Base-by-base conservation (phyloP, 2,113 vertebrate species). In the Rhynchopsitta pachyrhyncha region DNA sequence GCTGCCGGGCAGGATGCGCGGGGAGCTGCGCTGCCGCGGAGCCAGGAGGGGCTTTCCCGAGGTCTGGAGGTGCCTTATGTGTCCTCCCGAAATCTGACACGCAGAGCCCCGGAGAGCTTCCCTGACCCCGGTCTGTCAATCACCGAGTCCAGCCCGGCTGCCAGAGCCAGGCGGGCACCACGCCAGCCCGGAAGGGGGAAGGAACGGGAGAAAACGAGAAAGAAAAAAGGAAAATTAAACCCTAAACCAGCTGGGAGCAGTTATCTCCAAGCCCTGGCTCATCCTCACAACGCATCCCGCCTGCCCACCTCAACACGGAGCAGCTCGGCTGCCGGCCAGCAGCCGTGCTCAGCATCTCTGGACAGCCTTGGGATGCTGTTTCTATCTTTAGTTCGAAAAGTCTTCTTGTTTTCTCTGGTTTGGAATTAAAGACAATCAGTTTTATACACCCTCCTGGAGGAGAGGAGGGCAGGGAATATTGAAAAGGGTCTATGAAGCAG, bases 71-170 rank as follows among this genome's bases (percentile, higher is more conserved):
- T n/a, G 94, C 33, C 88, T 85, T 41, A 80, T 94, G 88, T 87
- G 86, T 71, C 86, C 64, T 86, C 52, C 68, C 62, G 97, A 95
- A 97, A 97, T 67, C 82, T 49, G 93, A 97, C 82, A 89, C 95
- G 73, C 70, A 9, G 64, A 52, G 93, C 76, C 70, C 84, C 79
- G 55, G 39, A 41, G 78, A 93, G 91, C 92, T 92, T 91, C 82
- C 64, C 69, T 97, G 96, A 97, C 95, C 97, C 94, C 71, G 91
- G n/a, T 42, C 89, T 97, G 96, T 96, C 97, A 97, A 93, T 96
- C 97, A 96, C 67, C 37, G 14, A 41, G 84, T 70, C 41, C 46
- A 73, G 86, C 27, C 91, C 78, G 92, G 69, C 77, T 78, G 53
- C 86, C 25, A 76, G 82, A 95, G 88, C 90, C 77, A 11, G 78